Base-by-base conservation (phyloP, 2,113 vertebrate species). In the Malurus alboscapulatus region DNA sequence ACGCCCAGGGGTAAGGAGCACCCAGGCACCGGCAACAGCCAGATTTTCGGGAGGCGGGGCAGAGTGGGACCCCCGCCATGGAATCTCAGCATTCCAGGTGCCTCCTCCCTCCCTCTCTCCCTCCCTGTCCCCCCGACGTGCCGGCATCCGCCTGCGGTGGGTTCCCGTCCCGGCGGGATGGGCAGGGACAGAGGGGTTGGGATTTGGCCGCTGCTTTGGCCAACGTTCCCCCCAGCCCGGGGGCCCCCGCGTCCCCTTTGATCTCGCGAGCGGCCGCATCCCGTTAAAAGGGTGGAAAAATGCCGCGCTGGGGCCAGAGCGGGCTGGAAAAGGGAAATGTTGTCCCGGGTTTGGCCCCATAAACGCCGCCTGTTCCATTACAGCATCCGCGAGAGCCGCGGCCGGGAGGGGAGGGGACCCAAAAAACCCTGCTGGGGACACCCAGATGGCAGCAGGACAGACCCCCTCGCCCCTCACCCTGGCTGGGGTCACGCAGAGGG, bases 341-440 rank as follows among this genome's bases (percentile, higher is more conserved):
- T 51, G 82, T 87, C 73, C 82, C 18, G n/a, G 59, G 7, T 6
- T 40, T 80, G 80, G 84, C 73, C 58, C 77, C 24, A 0, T 34
- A 36, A 73, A 67, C 40, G 14, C 67, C 24, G 63, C 47, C 22
- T 58, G 84, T 83, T 95, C 94, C 94, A 92, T 95, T 92, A 94
- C 94, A 53, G 83, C 76, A 94, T 72, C 48, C 19, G 68, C 38
- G 38, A 38, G 38, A 38, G 38, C 68, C 20, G 3, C 3, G 48
- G 14, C 30, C 12, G 59, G 22, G n/a, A 2, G 48, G 53, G 87
- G 11, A 16, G 6, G n/a, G 12, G 27, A 10, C 67, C 67, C 30
- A 38, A 6, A 5, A 67, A 65, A 14, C 29, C 38, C 4, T 1
- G 16, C 7, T 6, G 36, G 18, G 72, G 54, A n/a, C 65, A 8